Conservation (phyloP, 2,888 invertebrate species). For the Acronicta alni region DNA sequence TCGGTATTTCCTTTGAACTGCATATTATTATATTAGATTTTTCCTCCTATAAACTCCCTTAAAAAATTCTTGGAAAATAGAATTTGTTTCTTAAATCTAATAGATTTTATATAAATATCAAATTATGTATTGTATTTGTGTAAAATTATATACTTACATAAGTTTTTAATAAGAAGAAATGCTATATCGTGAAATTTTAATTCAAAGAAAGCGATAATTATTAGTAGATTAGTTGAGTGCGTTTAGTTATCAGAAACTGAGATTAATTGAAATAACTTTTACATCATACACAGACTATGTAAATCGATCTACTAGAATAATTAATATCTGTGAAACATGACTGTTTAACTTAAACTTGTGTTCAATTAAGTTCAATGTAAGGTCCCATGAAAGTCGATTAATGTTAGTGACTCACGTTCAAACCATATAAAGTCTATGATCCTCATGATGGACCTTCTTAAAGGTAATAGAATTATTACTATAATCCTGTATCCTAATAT, state of each 20-base stretch:
- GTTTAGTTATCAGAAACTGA: slow-evolving; percentile 2
- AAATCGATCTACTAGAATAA: slow-evolving; percentile 30
- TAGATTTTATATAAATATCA: no score
- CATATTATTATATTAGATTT: slow-evolving; percentile 80
- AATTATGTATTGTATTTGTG: no score
- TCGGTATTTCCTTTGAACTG: slow-evolving; percentile 81
- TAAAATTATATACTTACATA: no score
- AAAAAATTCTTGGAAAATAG: slow-evolving; percentile 41
- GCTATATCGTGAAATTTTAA: no score
- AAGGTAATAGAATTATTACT: background rate
- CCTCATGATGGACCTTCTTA: no score
- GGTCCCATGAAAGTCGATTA: slow-evolving; percentile 23
- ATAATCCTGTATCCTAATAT: no score
- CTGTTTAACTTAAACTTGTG: slow-evolving; percentile 9
- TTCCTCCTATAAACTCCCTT: slow-evolving; percentile 48
- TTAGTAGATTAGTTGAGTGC: background rate
- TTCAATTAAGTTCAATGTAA: slow-evolving; percentile 20
- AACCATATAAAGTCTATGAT: no score
- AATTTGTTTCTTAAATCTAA: slow-evolving; percentile 24
- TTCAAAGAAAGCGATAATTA: background rate
- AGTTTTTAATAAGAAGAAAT: no score
- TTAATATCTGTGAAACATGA: slow-evolving; percentile 18
- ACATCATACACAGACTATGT: slow-evolving; percentile 11
- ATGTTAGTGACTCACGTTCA: slow-evolving; percentile 1
- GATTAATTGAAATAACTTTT: slow-evolving; percentile 26